Evolutionary conservation across 2,113 vertebrate species (phyloP).

Genomic region (Galemys pyrenaicus): DNA sequence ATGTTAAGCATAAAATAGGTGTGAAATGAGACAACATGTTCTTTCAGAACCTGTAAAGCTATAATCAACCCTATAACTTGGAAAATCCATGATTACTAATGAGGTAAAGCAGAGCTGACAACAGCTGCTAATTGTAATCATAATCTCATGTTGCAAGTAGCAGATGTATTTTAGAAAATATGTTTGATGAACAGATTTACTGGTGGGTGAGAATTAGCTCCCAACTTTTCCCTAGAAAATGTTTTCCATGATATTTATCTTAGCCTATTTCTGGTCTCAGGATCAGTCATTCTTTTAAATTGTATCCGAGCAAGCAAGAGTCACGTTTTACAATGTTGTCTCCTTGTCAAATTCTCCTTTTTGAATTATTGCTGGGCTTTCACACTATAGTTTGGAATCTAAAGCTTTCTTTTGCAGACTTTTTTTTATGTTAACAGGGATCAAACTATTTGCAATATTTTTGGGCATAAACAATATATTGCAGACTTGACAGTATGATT

Average conservation of each 20-base stretch:
- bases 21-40: constrained; percentile 43
- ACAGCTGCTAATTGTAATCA: constrained; percentile 59
- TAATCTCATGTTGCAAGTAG: constrained; percentile 37
- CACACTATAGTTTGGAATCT: background rate
- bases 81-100: constrained; percentile 35
- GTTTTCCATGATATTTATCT: background rate
- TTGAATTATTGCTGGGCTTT: background rate
- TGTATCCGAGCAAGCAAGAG: background rate
- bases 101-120: constrained; percentile 15
- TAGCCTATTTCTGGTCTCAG: background rate
- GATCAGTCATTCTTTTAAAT: background rate
- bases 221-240: background rate
- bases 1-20: constrained; percentile 30
- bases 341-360: background rate
- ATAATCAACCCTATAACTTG: constrained; percentile 29
- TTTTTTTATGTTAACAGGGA: background rate
- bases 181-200: constrained; percentile 31
- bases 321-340: background rate
- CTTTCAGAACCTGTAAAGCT: constrained; percentile 52
- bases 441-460: background rate
- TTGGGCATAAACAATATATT: background rate
- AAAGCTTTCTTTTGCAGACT: background rate
- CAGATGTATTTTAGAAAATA: constrained; percentile 56
- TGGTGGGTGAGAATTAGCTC: background rate
- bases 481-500: background rate